Conservation (phyloP, 2,888 invertebrate genomes). For the Oligia latruncula region DNA sequence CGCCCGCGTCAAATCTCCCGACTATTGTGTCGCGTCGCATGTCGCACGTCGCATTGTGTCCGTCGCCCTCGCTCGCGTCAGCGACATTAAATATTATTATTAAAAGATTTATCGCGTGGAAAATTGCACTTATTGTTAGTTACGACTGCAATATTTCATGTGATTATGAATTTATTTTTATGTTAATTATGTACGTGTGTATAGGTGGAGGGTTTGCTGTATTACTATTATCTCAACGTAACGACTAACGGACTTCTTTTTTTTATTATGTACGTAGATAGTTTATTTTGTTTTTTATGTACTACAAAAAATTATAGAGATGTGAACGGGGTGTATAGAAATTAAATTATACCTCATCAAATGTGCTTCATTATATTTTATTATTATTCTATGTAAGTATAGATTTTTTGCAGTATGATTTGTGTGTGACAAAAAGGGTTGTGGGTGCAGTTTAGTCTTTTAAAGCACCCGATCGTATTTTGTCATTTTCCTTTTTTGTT, state of each 20-base stretch:
- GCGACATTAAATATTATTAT: conserved; percentile 87
- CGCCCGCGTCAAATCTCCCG: conserved; percentile 81
- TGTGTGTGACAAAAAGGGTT: neutral
- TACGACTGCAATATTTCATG: conserved; percentile 84
- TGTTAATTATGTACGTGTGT: conserved; percentile 83
- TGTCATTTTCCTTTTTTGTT: neutral
- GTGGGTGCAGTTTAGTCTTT: neutral
- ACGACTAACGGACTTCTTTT: conserved; percentile 57
- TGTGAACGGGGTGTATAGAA: conserved; percentile 10
- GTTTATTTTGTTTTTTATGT: conserved; percentile 25
- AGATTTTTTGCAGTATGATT: neutral
- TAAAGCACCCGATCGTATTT: neutral
- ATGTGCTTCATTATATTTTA: neutral
- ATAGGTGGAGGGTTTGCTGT: conserved; percentile 72
- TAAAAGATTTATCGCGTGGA: conserved; percentile 89
- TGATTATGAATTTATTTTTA: conserved; percentile 89
- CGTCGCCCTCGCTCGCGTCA: conserved; percentile 74
- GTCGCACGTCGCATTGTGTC: conserved; percentile 60
- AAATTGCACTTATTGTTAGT: conserved; percentile 89
- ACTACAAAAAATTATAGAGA: conserved; percentile 28
- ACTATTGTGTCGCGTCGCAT: conserved; percentile 66
- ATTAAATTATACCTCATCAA: conserved; percentile 23
- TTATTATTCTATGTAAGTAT: neutral
- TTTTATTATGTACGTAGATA: conserved; percentile 7
- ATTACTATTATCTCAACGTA: conserved; percentile 54